Evolutionary conservation across 2,888 invertebrate species (phyloP).

Genomic region (Athripsodes cinereus): DNA sequence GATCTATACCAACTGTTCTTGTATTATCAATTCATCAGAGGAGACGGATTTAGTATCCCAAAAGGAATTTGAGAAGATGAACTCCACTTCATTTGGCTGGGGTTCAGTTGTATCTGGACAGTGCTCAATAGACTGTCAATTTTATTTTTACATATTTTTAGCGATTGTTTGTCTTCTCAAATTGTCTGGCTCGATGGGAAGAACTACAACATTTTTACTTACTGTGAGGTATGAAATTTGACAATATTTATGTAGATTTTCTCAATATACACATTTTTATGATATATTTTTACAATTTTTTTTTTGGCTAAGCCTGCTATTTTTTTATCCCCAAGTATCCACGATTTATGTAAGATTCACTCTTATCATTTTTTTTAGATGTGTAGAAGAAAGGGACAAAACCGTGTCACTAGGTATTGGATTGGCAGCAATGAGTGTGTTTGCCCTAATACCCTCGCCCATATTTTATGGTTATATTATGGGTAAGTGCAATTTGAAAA

Average conservation of each 20-base stretch:
- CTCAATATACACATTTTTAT: too few relatives aligned
- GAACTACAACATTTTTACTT: constrained; percentile 56
- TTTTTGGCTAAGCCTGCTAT: too few relatives aligned
- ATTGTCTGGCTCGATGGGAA: constrained; percentile 53
- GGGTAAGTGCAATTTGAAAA: too few relatives aligned
- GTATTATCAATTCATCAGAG: constrained; percentile 31
- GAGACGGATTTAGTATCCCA: too few relatives aligned
- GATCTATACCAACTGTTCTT: constrained; percentile 45
- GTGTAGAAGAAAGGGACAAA: constrained; percentile 67
- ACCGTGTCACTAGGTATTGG: constrained; percentile 66
- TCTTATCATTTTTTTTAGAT: constrained; percentile 38
- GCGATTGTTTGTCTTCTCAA: constrained; percentile 51
- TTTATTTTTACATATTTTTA: constrained; percentile 49
- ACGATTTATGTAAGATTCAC: too few relatives aligned
- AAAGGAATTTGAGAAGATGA: too few relatives aligned
- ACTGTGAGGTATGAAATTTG: constrained; percentile 44
- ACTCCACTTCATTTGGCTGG: constrained; percentile 7
- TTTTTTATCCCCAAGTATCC: too few relatives aligned
- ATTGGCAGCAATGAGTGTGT: constrained; percentile 60
- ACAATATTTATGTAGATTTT: too few relatives aligned
- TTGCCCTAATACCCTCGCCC: constrained; percentile 70
- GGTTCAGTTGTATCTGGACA: constrained; percentile 46
- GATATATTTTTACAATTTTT: too few relatives aligned
- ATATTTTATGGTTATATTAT: constrained; percentile 69
- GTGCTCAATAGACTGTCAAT: constrained; percentile 51